These are phyloP conservation scores for Eupithecia centaureata DNA, from an alignment of 2,888 invertebrate genomes.

Conservation along the genomic window DNA sequence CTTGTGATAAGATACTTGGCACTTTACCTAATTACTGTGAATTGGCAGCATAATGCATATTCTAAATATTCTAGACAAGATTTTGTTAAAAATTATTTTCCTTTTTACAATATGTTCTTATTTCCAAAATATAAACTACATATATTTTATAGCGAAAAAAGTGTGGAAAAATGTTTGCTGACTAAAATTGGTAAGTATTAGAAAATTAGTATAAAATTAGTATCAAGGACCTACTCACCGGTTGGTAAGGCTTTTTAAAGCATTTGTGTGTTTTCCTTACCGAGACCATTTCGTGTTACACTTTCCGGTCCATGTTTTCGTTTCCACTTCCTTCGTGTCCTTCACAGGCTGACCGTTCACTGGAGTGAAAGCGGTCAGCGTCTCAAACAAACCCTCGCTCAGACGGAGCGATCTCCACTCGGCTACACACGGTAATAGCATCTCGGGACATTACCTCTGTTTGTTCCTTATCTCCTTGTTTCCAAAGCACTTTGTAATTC, in stretches of 20 bases:
- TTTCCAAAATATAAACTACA: too few relatives aligned
- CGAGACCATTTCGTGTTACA: not conserved
- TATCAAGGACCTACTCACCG: too few relatives aligned
- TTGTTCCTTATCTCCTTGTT: conserved; percentile 45
- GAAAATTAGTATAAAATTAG: too few relatives aligned
- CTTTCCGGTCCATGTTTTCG: not conserved
- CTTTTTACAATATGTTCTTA: too few relatives aligned
- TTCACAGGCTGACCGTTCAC: not conserved
- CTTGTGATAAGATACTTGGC: not conserved
- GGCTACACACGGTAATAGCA: conserved; percentile 30
- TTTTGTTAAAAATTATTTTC: too few relatives aligned
- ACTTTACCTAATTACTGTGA: not conserved
- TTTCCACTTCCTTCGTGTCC: not conserved
- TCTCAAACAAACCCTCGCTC: conserved; percentile 23
- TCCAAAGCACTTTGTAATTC: conserved; percentile 33
- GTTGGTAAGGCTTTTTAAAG: not conserved
- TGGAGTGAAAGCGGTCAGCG: conserved; percentile 54
- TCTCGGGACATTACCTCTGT: conserved; percentile 52
- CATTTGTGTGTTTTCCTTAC: not conserved
- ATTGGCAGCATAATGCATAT: not conserved
- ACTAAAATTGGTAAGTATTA: not conserved
- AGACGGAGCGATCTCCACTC: not conserved
- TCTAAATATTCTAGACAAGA: too few relatives aligned
- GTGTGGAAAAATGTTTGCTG: too few relatives aligned
- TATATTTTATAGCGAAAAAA: too few relatives aligned